Conservation (phyloP, 1,140 invertebrate species). For the Calliphora vicina region DNA sequence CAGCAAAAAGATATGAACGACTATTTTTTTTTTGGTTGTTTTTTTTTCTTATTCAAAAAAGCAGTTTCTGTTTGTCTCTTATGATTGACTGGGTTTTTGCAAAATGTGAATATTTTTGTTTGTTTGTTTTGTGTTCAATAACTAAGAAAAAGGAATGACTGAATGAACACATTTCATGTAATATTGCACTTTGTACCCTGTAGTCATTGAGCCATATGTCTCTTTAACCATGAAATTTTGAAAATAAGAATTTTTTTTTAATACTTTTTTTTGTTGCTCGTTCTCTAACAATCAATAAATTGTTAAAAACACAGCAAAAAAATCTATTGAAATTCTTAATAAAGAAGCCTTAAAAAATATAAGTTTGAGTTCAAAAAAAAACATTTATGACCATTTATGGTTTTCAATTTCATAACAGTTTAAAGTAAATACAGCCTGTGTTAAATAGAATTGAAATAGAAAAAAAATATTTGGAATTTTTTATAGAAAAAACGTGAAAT, state of each 20-base stretch:
- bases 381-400: not conserved
- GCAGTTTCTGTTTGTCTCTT: too few species aligned
- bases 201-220: not conserved
- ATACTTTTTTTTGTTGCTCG: too few species aligned
- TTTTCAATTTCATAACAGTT: not conserved
- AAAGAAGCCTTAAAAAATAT: not conserved
- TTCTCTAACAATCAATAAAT: not conserved
- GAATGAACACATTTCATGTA: not conserved
- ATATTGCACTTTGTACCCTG: not conserved
- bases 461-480: too few species aligned
- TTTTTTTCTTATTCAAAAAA: too few species aligned
- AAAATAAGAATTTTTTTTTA: too few species aligned
- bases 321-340: not conserved
- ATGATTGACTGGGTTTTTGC: too few species aligned
- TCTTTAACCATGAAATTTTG: not conserved
- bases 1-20: not conserved
- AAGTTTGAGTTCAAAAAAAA: not conserved
- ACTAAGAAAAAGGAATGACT: not conserved
- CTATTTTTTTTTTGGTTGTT: too few species aligned
- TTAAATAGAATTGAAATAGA: too few species aligned
- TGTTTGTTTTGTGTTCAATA: not conserved
- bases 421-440: not conserved
- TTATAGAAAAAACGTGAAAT: too few species aligned
- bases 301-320: not conserved
- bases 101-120: not conserved